Evolutionary conservation across 2,888 invertebrate species (phyloP), one percentile per base, ranked within the genome.

Genomic region (Smittia sp.): DNA sequence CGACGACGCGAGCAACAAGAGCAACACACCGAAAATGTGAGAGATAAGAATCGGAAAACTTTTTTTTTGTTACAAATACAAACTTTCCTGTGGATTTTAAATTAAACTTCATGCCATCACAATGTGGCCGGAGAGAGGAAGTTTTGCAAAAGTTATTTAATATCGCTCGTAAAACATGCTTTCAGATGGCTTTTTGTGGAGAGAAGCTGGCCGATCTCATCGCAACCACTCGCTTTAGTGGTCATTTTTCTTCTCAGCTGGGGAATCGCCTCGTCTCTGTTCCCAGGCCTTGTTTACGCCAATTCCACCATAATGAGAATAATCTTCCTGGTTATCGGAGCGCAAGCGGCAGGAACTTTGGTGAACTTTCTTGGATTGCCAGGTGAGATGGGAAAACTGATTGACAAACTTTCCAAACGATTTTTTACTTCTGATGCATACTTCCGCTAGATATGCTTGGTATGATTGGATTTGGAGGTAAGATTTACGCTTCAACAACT

Each of bases 371-470:
- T 80, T 1, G 77, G 78, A 39, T 73, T 83, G 75, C 83, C 72
- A 62, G 72, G 72, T 72, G 22, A 72, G 72, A 11, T 39, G 18
- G n/a, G 22, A 1, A 22, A 58, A 22, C 18, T 7, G 58, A 20
- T 1, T 58, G 22, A 58, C 22, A 18, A 58, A 58, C 4, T 58
- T 18, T 68, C 20, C 41, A 27, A n/a, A 41, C 1, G 3, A 20
- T 67, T 38, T 67, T 67, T 39, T 67, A 13, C 13, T 68, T 41
- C n/a, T 15, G 18, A 9, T 7, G 27, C n/a, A n/a, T n/a, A n/a
- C n/a, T n/a, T n/a, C n/a, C n/a, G n/a, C 25, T 88, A 0, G 87
- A 88, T 4, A 84, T 88, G 79, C 81, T 88, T 74, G 88, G 88
- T 13, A 88, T 88, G 88, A 79, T 88, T 39, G 72, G 0, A 80